These are phyloP conservation scores for Mormyrus hasselquistii DNA, from an alignment of 2,797 vertebrate species.

Conservation along the genomic window DNA sequence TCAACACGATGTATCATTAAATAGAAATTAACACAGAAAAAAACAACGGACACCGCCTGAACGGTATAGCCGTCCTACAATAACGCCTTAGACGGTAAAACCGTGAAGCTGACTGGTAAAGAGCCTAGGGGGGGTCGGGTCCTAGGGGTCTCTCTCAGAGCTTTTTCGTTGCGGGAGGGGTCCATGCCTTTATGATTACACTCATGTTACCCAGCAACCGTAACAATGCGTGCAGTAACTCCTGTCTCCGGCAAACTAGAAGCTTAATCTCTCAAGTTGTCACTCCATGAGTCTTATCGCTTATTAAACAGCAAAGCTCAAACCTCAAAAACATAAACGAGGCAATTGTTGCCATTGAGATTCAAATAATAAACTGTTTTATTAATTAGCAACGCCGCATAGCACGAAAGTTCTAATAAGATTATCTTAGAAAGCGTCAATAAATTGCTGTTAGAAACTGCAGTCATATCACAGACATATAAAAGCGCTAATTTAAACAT, in stretches of 20 bases:
- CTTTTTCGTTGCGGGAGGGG: background rate
- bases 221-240: background rate
- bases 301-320: background rate
- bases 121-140: background rate
- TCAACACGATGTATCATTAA: background rate
- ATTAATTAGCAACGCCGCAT: background rate
- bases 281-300: background rate
- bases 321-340: background rate
- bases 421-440: background rate
- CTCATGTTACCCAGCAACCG: constrained; percentile 6
- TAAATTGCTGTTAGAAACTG: background rate
- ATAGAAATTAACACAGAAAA: background rate
- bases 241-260: background rate
- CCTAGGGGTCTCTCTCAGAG: background rate
- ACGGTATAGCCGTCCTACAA: background rate
- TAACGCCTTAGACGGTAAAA: background rate
- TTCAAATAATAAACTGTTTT: background rate
- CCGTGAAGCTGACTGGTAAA: background rate
- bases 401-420: background rate
- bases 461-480: background rate
- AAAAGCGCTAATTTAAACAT: background rate
- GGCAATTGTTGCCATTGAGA: background rate
- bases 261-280: background rate
- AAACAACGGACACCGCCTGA: background rate
- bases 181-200: background rate